Evolutionary conservation across 2,113 vertebrate species (phyloP).

Genomic region (Spheniscus mendiculus): DNA sequence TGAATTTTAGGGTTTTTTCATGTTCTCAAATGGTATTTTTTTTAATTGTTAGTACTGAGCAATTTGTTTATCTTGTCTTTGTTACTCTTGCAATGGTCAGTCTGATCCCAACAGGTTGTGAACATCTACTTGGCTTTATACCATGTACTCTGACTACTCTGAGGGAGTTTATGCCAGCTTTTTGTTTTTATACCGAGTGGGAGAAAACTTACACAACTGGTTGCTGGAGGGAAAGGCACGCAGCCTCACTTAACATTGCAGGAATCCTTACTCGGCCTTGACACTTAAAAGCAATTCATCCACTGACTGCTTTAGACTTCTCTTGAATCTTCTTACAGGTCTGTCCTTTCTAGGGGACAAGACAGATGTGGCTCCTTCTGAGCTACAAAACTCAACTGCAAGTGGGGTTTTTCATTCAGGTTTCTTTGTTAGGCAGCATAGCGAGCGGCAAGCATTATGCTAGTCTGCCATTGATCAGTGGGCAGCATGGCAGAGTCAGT

Average conservation of each 20-base stretch:
- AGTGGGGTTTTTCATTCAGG: background rate
- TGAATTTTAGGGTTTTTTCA: background rate
- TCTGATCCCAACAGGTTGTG: background rate
- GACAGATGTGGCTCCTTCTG: background rate
- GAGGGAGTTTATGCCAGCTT: background rate
- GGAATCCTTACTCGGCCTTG: background rate
- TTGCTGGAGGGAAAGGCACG: background rate
- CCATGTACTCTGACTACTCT: background rate
- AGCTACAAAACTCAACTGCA: background rate
- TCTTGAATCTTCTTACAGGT: background rate
- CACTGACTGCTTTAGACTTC: background rate
- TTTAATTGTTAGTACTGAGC: background rate
- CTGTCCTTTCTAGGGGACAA: background rate
- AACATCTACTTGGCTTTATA: background rate
- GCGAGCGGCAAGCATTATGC: background rate
- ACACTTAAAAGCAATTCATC: background rate
- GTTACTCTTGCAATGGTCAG: background rate
- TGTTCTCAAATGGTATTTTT: background rate
- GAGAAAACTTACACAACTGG: background rate
- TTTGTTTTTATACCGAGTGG: background rate
- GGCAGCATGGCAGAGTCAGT: background rate
- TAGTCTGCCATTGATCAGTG: rapidly evolving
- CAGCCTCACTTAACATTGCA: background rate
- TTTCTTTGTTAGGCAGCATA: background rate
- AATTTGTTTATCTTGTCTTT: background rate